A percentile compares a stretch with the other conserved stretches of the same genome.
phyloP scores from a whole-genome alignment of 1,140 invertebrate genomes.

The Leptopilina clavipes region DNA sequence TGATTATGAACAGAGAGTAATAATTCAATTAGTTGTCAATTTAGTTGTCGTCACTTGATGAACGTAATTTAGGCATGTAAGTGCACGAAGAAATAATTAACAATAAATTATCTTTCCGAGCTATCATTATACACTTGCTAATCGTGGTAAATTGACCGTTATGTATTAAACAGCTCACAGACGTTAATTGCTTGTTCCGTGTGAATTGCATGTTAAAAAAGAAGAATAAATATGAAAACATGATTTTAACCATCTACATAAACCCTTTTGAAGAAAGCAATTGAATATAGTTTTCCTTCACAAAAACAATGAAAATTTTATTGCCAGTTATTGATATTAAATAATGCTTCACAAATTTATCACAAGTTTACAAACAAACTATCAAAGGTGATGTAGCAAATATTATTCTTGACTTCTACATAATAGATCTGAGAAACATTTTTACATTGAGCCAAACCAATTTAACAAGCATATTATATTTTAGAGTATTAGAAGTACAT shows the following conservation, averaged over 20 bases:
- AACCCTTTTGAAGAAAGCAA: background rate
- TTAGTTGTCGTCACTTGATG: slow-evolving; percentile 68
- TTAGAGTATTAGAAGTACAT: no score
- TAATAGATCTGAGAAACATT: no score
- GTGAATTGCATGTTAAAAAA: slow-evolving; percentile 48
- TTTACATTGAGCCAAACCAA: no score
- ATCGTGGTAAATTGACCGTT: slow-evolving; percentile 70
- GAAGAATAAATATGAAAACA: slow-evolving; percentile 11
- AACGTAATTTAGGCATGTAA: slow-evolving; percentile 45
- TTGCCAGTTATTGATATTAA: no score
- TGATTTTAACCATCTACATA: background rate
- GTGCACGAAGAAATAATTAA: slow-evolving; percentile 65
- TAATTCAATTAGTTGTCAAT: slow-evolving; percentile 72
- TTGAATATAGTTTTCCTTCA: background rate
- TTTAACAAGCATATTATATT: no score
- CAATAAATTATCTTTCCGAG: slow-evolving; percentile 67
- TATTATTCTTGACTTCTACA: no score
- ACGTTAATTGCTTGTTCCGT: slow-evolving; percentile 61
- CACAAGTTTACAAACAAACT: no score
- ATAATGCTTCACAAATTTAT: no score
- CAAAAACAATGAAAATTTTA: background rate
- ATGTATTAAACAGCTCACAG: slow-evolving; percentile 66
- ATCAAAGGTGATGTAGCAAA: no score
- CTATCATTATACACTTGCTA: slow-evolving; percentile 67
- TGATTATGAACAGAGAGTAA: slow-evolving; percentile 61